These are phyloP conservation scores for Notothenia coriiceps DNA, from an alignment of 2,113 vertebrate species.

Conservation along the genomic window DNA sequence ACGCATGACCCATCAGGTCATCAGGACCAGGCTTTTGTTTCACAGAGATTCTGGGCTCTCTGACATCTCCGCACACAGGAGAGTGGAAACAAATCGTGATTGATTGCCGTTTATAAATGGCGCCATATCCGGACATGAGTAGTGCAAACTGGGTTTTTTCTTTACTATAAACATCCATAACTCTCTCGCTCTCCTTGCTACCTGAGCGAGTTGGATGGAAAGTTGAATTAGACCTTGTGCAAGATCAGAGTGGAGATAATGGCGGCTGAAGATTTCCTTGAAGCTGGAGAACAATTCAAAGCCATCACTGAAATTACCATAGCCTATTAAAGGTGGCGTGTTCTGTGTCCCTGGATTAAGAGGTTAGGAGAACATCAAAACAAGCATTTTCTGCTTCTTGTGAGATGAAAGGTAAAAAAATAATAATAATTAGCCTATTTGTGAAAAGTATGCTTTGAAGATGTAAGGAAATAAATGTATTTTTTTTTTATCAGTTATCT, in stretches of 20 bases:
- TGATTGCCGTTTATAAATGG: slow-evolving; percentile 45
- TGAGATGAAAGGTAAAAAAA: slow-evolving; percentile 78
- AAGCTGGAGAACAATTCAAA: slow-evolving; percentile 67
- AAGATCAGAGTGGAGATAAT: slow-evolving; percentile 70
- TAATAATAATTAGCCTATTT: slow-evolving; percentile 80
- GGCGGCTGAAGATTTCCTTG: slow-evolving; percentile 62
- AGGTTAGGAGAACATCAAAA: slow-evolving; percentile 78
- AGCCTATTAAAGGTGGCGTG: slow-evolving; percentile 57
- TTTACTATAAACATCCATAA: slow-evolving; percentile 51
- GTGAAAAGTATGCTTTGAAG: slow-evolving; percentile 78
- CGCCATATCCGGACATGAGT: slow-evolving; percentile 32
- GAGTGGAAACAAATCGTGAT: slow-evolving; percentile 55
- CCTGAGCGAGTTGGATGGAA: slow-evolving; percentile 62
- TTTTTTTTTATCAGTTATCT: slow-evolving; percentile 66
- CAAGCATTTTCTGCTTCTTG: slow-evolving; percentile 60
- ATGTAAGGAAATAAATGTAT: slow-evolving; percentile 59
- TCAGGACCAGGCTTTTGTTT: slow-evolving; percentile 38
- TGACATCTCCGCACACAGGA: slow-evolving; percentile 28
- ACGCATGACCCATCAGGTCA: slow-evolving; percentile 53
- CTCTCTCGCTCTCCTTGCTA: slow-evolving; percentile 38
- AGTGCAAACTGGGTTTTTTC: slow-evolving; percentile 42
- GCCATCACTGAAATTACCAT: slow-evolving; percentile 66
- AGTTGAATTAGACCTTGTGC: slow-evolving; percentile 68
- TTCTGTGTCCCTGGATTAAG: slow-evolving; percentile 46
- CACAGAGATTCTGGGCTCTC: slow-evolving; percentile 13